Conservation (phyloP, 1,140 invertebrate genomes). For the Planococcus citri region DNA sequence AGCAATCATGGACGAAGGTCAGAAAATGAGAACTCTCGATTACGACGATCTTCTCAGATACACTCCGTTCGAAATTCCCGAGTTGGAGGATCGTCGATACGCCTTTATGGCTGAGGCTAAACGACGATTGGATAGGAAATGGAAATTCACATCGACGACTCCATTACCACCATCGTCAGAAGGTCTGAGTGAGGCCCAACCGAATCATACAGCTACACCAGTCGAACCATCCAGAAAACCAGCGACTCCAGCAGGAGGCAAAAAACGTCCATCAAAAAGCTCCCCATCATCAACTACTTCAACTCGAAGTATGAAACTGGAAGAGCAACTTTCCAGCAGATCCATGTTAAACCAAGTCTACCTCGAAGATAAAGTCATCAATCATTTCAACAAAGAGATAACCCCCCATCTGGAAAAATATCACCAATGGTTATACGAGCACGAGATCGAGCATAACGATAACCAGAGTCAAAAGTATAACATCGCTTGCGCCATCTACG, state of each 20-base stretch:
- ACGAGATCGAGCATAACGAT: not conserved
- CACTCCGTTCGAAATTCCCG: not conserved
- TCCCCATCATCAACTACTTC: too few species aligned
- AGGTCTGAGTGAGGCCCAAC: too few species aligned
- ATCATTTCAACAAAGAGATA: not conserved
- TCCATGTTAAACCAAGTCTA: not conserved
- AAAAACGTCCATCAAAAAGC: too few species aligned
- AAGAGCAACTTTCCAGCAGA: too few species aligned
- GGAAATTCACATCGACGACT: too few species aligned
- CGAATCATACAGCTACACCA: too few species aligned
- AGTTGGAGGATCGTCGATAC: not conserved
- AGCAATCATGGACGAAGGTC: too few species aligned
- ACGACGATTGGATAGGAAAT: not conserved
- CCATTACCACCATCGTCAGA: too few species aligned
- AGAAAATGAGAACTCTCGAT: not conserved
- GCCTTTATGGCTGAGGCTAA: not conserved
- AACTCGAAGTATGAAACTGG: too few species aligned
- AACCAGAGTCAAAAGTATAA: not conserved
- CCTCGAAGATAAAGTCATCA: not conserved
- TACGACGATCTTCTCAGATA: not conserved
- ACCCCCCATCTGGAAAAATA: not conserved
- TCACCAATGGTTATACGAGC: not conserved
- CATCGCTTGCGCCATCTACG: not conserved
- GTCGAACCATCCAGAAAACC: too few species aligned
- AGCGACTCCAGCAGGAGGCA: too few species aligned